Conservation (phyloP, 2,888 invertebrate species). For the Coelinius sp. region DNA sequence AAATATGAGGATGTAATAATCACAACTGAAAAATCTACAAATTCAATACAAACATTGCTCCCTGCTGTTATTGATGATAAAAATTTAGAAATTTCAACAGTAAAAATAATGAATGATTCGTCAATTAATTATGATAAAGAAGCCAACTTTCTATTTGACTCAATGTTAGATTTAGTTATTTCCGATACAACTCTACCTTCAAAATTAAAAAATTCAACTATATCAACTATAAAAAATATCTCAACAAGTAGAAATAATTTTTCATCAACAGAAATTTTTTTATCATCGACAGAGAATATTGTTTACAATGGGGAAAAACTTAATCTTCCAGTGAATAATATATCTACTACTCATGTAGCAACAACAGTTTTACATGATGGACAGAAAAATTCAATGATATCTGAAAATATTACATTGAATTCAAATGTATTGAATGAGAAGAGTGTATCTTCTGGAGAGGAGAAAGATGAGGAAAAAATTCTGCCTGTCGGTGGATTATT, state of each 20-base stretch:
- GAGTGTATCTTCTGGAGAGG: background rate
- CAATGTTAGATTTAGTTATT: slow-evolving; percentile 76
- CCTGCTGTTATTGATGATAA: background rate
- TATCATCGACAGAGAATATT: background rate
- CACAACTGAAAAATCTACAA: slow-evolving; percentile 8
- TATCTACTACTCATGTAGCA: background rate
- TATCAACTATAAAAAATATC: background rate
- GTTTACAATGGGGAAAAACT: background rate
- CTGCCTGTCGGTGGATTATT: slow-evolving; percentile 74
- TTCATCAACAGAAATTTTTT: background rate
- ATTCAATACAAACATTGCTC: background rate
- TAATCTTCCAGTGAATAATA: background rate
- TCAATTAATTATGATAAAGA: slow-evolving; percentile 63
- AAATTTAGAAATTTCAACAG: background rate
- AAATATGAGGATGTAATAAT: slow-evolving; percentile 4
- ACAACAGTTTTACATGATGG: background rate
- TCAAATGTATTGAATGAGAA: background rate
- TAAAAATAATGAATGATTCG: background rate
- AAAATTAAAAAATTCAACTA: slow-evolving; percentile 8
- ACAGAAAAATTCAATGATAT: background rate
- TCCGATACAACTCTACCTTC: slow-evolving; percentile 63
- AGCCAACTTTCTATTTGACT: slow-evolving; percentile 74
- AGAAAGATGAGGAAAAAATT: background rate
- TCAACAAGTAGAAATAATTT: slow-evolving; percentile 6
- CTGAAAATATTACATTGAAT: background rate